phyloP scores from a whole-genome alignment of 1,140 invertebrate species.

The Sitodiplosis mosellana region DNA sequence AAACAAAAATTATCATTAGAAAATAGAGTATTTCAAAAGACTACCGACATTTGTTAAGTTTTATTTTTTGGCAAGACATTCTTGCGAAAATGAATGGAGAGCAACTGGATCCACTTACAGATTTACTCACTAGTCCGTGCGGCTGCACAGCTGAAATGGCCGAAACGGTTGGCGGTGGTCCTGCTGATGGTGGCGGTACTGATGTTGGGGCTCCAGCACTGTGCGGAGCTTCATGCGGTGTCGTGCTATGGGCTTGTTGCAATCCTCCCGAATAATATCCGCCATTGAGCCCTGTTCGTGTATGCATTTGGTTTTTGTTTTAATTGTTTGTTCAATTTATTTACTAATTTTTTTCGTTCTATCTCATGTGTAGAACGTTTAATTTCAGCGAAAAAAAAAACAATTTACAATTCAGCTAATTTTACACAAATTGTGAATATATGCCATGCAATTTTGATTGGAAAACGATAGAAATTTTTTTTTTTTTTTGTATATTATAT shows the following conservation, averaged over 20 bases:
- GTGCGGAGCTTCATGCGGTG: constrained; percentile 49
- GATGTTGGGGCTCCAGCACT: constrained; percentile 30
- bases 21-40: neutral
- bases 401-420: neutral
- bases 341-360: neutral
- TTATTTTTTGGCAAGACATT: constrained; percentile 7
- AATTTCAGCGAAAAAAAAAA: neutral
- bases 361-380: no score
- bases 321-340: neutral
- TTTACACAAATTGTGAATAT: no score
- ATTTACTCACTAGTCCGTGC: constrained; percentile 26
- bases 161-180: constrained; percentile 20
- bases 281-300: constrained; percentile 40
- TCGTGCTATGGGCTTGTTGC: constrained; percentile 58
- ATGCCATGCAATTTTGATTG: no score
- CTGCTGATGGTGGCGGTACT: constrained; percentile 26
- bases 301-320: neutral
- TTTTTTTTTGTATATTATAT: no score
- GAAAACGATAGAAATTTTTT: no score
- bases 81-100: neutral
- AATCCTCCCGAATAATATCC: constrained; percentile 49
- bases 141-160: constrained; percentile 16
- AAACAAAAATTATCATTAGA: constrained; percentile 5
- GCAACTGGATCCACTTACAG: constrained; percentile 18
- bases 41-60: neutral